Evolutionary conservation across 2,113 vertebrate genomes (phyloP), one percentile per base, ranked within the genome.

Genomic region (Oxyura jamaicensis): DNA sequence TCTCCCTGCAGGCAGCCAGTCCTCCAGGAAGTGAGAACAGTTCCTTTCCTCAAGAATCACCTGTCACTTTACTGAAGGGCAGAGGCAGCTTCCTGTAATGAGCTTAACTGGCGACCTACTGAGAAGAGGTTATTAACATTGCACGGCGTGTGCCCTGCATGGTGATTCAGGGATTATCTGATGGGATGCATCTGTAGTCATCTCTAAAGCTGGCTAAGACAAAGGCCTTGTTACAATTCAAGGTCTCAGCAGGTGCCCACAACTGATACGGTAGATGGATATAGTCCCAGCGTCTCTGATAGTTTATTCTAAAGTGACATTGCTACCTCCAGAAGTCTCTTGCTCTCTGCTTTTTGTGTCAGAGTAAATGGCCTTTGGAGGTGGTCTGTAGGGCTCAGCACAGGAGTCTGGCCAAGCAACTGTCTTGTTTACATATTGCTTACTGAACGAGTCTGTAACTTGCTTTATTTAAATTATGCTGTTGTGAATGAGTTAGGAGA

Each of bases 11-110:
- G 99, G 98, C 98, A 98, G 97, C 93, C 98, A 98, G 72, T 98
- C 98, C 53, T 97, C 97, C 97, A 98, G 98, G 98, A 99, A 99
- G 97, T 99, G 98, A 99, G 92, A 96, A 98, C 59, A 90, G 96
- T 88, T 80, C 68, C 96, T 95, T 86, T 97, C 96, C 96, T 81
- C 82, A 11, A 48, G 90, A 55, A 90, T 91, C 96, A 87, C 88
- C 94, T 82, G 87, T 72, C 88, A 85, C 71, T 4, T 81, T 55
- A 90, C 55, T 48, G 59, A 63, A 95, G 93, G 91, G 93, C 94
- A 88, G 82, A 53, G 96, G 96, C 82, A 95, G 93, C 98, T 98
- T 98, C 98, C 98, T 98, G 97, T 98, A 98, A 99, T 98, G 82
- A 95, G 50, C 91, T 93, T 33, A 75, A 14, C 74, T 88, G 93